Base-by-base conservation (phyloP, 1,140 invertebrate genomes). In the Zaprionus nigranus region DNA sequence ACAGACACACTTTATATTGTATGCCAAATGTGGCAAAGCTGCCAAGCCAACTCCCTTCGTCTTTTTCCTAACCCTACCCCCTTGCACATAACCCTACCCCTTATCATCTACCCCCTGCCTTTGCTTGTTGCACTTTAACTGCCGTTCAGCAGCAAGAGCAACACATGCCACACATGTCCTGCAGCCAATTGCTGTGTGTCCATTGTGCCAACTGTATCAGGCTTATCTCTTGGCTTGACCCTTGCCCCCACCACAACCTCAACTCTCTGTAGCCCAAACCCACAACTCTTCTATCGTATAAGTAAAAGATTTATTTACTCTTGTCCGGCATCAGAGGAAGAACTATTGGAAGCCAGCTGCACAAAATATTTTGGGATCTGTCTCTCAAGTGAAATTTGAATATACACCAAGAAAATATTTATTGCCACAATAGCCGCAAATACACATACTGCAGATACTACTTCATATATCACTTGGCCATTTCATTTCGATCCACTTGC, bases 1-100 rank as follows among this genome's bases (percentile, higher is more conserved):
- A 81, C 61, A 78, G 70, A 75, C 61, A 78, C 65, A 78, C 75
- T 81, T 81, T 75, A 81, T 75, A 78, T 66, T 81, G 75, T 78
- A 78, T 78, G 75, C 78, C 78, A 80, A 78, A 66, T 79, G 75
- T 63, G 75, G 62, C 67, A 72, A 34, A 40, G 24, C n/a, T 30
- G 22, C 24, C 40, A 30, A 17, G 40, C n/a, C 40, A 57, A 22
- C 64, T n/a, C 12, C 22, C 51, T 30, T 53, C 40, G 0, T 5
- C 24, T 26, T 5, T 6, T 6, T 28, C 1, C 26, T 1, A 7
- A 28, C 64, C n/a, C 46, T n/a, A 22, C 15, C 15, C 26, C 51
- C 17, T 43, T 34, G 7, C 7, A 30, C 28, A 26, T 26, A 26
- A 26, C 24, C 24, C 24, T 13, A 6, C 20, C 20, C 28, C 24